Conservation (phyloP, 2,113 vertebrate genomes). For the Macquaria australasica region DNA sequence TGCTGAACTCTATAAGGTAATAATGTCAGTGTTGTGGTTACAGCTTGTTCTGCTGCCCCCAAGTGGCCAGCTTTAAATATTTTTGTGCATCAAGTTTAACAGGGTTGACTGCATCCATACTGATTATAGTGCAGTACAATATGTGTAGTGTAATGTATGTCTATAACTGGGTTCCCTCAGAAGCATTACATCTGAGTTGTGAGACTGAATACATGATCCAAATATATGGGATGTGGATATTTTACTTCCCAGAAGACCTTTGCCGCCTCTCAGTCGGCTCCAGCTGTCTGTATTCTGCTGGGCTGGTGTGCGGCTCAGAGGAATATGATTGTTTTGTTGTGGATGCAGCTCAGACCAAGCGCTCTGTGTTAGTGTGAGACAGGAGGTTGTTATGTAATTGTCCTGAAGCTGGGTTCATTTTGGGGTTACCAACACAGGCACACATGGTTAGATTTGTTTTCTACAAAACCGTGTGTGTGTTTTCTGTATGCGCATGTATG, state of each 20-base stretch:
- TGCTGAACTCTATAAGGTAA: too few relatives aligned
- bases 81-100: background rate
- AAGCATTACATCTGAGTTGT: background rate
- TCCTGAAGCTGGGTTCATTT: slow-evolving; percentile 35
- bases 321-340: background rate
- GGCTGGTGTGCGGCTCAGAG: background rate
- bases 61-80: background rate
- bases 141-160: background rate
- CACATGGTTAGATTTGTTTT: slow-evolving; percentile 2
- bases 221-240: background rate
- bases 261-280: background rate
- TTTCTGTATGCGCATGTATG: background rate
- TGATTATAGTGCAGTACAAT: background rate
- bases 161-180: background rate
- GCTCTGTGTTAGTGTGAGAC: background rate
- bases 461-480: background rate
- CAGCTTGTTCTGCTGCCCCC: background rate
- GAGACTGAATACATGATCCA: background rate
- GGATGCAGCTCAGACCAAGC: background rate
- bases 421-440: slow-evolving; percentile 21
- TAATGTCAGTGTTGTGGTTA: background rate
- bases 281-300: background rate
- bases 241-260: background rate
- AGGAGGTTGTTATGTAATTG: slow-evolving; percentile 37
- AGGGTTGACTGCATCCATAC: background rate